A percentile compares a stretch with the other conserved stretches of the same genome.
These are phyloP conservation scores for Aeoliscus strigatus DNA, from an alignment of 2,797 vertebrate species.

Conservation along the genomic window DNA sequence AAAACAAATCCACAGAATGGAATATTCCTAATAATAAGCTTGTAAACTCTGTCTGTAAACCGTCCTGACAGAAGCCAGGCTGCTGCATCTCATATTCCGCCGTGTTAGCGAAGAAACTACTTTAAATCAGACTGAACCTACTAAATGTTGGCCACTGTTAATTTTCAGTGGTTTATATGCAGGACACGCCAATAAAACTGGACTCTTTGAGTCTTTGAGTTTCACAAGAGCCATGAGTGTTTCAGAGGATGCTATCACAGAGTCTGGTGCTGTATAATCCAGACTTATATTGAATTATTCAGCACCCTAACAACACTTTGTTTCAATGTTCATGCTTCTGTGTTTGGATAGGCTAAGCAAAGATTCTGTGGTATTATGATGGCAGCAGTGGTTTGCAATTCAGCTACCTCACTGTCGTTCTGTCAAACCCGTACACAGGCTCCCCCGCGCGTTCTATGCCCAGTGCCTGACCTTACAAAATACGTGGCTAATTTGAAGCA, in stretches of 20 bases:
- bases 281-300: conserved; percentile 10
- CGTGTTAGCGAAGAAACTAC: conserved; percentile 33
- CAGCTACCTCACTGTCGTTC: conserved; percentile 10
- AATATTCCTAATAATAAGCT: conserved; percentile 60
- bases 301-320: conserved; percentile 14
- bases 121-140: conserved; percentile 38
- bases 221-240: conserved; percentile 12
- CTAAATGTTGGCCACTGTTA: conserved; percentile 33
- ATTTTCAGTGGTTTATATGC: conserved; percentile 28
- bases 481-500: conserved; percentile 90
- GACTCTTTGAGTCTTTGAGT: conserved; percentile 12
- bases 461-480: conserved; percentile 87
- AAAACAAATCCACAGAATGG: conserved; percentile 54
- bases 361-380: conserved; percentile 26
- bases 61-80: conserved; percentile 63
- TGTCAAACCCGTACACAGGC: conserved; percentile 47
- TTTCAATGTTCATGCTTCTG: conserved; percentile 27
- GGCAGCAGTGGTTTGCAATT: conserved; percentile 31
- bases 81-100: conserved; percentile 32
- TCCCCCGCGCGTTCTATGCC: conserved; percentile 73
- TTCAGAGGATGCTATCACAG: conserved; percentile 6
- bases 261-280: too few species aligned
- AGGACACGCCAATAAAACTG: conserved; percentile 21
- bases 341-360: conserved; percentile 28
- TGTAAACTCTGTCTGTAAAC: conserved; percentile 45